A percentile compares a stretch with the other conserved stretches of the same genome.
These are phyloP conservation scores for Laupala kohalensis DNA, from an alignment of 1,140 invertebrate species.

Conservation along the genomic window DNA sequence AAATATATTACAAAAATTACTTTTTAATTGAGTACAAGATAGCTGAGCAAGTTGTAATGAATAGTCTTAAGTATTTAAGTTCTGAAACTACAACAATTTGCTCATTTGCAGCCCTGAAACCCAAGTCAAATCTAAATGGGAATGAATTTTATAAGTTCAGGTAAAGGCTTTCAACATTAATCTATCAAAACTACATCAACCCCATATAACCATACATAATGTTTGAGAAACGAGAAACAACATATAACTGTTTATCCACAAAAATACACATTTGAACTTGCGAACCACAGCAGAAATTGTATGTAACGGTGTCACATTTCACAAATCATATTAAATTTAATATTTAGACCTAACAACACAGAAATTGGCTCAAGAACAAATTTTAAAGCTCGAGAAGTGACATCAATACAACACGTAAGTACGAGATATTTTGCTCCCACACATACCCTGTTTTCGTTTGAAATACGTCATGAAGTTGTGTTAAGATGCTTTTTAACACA, in stretches of 20 bases:
- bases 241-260: not conserved
- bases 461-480: not conserved
- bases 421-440: not conserved
- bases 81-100: too few species aligned
- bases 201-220: not conserved
- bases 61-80: too few species aligned
- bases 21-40: too few species aligned
- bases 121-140: too few species aligned
- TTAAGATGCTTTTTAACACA: not conserved
- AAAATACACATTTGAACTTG: not conserved
- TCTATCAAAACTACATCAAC: not conserved
- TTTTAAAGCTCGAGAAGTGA: not conserved
- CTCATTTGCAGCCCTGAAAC: too few species aligned
- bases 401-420: not conserved
- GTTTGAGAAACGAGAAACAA: not conserved
- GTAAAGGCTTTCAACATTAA: not conserved
- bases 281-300: not conserved
- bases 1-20: too few species aligned
- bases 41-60: too few species aligned
- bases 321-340: not conserved
- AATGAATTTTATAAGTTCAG: too few species aligned
- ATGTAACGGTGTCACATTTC: not conserved
- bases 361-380: not conserved
- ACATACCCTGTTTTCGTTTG: not conserved
- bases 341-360: not conserved